Conservation (phyloP, 2,113 vertebrate species). For the Rallus limicola region DNA sequence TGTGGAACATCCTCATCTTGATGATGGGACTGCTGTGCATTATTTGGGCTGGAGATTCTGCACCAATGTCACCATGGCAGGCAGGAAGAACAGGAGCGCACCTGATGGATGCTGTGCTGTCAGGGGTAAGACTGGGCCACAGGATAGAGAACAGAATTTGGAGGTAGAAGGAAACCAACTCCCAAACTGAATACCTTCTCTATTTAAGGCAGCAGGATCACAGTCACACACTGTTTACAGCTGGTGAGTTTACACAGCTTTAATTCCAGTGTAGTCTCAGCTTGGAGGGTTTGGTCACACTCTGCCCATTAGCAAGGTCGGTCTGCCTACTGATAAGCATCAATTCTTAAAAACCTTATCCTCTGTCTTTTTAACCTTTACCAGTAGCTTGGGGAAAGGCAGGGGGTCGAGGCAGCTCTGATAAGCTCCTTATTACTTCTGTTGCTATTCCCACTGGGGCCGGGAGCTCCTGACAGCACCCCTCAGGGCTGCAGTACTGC, state of each 20-base stretch:
- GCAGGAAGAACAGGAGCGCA: accelerated
- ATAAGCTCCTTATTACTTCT: not conserved
- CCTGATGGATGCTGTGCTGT: accelerated
- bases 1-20: accelerated
- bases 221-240: not conserved
- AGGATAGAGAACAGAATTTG: not conserved
- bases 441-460: not conserved
- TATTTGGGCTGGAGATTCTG: not conserved
- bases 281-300: not conserved
- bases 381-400: accelerated
- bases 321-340: not conserved
- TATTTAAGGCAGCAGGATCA: not conserved
- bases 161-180: not conserved
- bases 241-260: not conserved
- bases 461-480: accelerated
- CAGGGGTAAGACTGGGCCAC: accelerated
- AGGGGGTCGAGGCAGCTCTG: not conserved
- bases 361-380: not conserved
- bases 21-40: not conserved
- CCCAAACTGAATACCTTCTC: not conserved
- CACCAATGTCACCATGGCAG: too few species aligned
- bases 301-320: not conserved
- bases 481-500: not conserved
- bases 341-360: too few species aligned
- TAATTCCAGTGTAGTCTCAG: not conserved